These are phyloP conservation scores for Crypturellus tataupa DNA, from an alignment of 2,797 vertebrate species.

Conservation along the genomic window DNA sequence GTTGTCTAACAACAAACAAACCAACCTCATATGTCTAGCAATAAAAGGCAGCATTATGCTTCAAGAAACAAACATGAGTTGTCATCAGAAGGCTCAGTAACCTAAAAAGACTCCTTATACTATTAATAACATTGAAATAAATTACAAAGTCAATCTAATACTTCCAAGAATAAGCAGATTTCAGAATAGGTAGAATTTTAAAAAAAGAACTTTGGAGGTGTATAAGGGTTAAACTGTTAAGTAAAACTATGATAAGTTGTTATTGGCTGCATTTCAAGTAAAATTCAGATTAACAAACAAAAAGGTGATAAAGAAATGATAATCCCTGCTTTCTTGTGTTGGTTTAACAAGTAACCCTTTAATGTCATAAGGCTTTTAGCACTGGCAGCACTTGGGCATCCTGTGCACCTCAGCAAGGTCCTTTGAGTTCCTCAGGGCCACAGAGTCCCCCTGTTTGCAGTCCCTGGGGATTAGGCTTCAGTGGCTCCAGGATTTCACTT, in stretches of 20 bases:
- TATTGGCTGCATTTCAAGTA: not conserved
- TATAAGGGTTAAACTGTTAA: not conserved
- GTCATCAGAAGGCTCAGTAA: not conserved
- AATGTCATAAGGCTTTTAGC: not conserved
- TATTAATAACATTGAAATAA: not conserved
- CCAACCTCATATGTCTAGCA: not conserved
- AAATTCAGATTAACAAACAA: not conserved
- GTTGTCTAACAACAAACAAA: not conserved
- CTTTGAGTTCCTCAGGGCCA: not conserved
- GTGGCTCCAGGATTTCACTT: not conserved
- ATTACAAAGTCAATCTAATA: not conserved
- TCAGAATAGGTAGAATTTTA: not conserved
- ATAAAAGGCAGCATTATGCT: not conserved
- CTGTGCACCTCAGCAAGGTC: not conserved
- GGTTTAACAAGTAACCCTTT: conserved; percentile 3
- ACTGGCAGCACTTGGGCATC: not conserved
- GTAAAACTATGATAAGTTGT: not conserved
- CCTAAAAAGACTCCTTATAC: not conserved
- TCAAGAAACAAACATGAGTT: not conserved
- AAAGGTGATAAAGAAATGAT: not conserved
- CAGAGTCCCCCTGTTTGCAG: not conserved
- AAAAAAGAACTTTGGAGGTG: not conserved
- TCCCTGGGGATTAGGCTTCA: not conserved
- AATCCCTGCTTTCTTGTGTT: not conserved
- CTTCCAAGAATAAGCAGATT: not conserved